Evolutionary conservation across 1,140 invertebrate species (phyloP).

Genomic region (Eupristina koningsbergeri): DNA sequence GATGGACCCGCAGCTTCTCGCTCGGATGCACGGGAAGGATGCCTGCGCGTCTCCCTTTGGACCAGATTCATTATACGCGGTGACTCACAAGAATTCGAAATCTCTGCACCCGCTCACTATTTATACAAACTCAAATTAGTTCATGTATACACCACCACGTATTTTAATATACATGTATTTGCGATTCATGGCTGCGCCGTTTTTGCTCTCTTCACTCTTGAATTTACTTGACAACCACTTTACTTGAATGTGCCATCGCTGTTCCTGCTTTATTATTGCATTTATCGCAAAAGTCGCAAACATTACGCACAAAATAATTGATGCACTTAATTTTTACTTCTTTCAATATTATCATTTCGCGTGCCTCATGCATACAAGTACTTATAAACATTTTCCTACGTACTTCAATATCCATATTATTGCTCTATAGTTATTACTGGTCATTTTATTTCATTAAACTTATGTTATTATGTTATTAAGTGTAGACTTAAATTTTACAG

Average conservation of each 20-base stretch:
- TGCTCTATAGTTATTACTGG: too few species aligned
- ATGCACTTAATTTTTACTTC: too few species aligned
- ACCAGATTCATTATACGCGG: constrained; percentile 39
- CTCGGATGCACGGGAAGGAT: background rate
- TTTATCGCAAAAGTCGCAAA: background rate
- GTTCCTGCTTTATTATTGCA: background rate
- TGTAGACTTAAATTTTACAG: too few species aligned
- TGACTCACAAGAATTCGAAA: constrained; percentile 31
- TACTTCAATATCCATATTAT: too few species aligned
- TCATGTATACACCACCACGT: background rate
- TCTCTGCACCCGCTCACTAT: background rate
- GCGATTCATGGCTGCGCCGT: background rate
- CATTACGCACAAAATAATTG: too few species aligned
- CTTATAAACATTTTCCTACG: too few species aligned
- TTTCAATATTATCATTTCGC: too few species aligned
- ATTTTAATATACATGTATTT: background rate
- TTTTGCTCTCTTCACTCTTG: background rate
- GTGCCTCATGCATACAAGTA: too few species aligned
- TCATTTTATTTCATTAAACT: too few species aligned
- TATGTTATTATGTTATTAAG: too few species aligned
- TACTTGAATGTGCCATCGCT: background rate
- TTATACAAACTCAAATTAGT: background rate
- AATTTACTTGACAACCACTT: background rate
- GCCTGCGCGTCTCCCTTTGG: background rate
- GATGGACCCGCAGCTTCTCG: background rate